Evolutionary conservation across 2,888 invertebrate species (phyloP), one percentile per base, ranked within the genome.

Genomic region (Neoscelio sp.): DNA sequence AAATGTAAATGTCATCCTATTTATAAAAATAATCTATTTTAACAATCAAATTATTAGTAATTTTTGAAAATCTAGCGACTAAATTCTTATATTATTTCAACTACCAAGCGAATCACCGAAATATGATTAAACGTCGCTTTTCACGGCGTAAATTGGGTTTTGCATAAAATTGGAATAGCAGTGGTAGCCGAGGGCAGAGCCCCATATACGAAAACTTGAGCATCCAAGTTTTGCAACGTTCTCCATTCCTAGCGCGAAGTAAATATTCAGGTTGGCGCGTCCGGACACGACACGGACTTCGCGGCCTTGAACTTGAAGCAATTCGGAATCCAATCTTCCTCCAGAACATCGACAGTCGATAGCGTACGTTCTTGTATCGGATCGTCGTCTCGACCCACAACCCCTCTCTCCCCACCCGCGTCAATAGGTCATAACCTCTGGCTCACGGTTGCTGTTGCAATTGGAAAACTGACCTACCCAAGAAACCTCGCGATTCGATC

Each of bases 401-500:
- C 40, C 7, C 15, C 40, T 13, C 2, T 18, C 50, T 35, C 12
- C n/a, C n/a, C n/a, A n/a, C n/a, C n/a, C n/a, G n/a, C n/a, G n/a
- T n/a, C n/a, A n/a, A n/a, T n/a, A 13, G 52, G 50, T 44, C 33
- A 44, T 44, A 44, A 44, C 52, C 42, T 62, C 44, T 18, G 26
- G 33, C 23, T 28, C 20, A 44, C 44, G 40, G 30, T 17, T 23
- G 23, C 26, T 38, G 48, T 7, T 50, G 48, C 62, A 54, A 44
- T 54, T 23, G 3, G 44, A 33, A 67, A 54, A 68, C 68, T 68
- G 56, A 68, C 68, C 68, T 68, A 68, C 28, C 46, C 44, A 52
- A 68, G 68, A 48, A 48, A 68, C 56, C 56, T 56, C 68, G 56
- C 68, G 56, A 13, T 56, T 23, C 48, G 10, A 68, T 68, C 68